These are phyloP conservation scores for Athalia rosae DNA, from an alignment of 2,888 invertebrate genomes.

Conservation along the genomic window DNA sequence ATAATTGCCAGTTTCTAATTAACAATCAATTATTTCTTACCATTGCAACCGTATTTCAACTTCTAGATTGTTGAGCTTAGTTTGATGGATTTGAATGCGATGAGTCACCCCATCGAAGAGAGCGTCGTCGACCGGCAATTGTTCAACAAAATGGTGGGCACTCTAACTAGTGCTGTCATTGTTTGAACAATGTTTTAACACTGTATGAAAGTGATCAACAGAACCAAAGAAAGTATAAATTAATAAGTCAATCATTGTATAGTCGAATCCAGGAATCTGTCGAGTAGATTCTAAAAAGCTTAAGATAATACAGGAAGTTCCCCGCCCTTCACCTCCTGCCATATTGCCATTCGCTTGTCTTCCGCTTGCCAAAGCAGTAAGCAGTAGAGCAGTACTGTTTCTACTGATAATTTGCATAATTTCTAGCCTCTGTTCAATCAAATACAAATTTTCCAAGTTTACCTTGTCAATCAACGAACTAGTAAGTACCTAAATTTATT, in stretches of 20 bases:
- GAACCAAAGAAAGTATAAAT: not conserved
- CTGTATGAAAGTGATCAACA: not conserved
- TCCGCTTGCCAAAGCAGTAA: slow-evolving; percentile 57
- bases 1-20: not conserved
- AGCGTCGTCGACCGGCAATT: not conserved
- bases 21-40: not conserved
- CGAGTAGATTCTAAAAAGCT: not conserved
- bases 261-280: not conserved
- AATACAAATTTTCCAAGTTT: not conserved
- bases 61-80: not conserved
- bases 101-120: slow-evolving; percentile 14
- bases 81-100: slow-evolving; percentile 40
- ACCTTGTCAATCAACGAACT: not conserved
- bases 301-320: slow-evolving; percentile 58
- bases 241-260: not conserved
- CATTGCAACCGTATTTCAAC: not conserved
- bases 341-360: slow-evolving; percentile 57
- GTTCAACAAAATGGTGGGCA: slow-evolving; percentile 20
- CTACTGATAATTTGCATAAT: slow-evolving; percentile 25
- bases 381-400: slow-evolving; percentile 40
- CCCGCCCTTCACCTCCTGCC: slow-evolving; percentile 61
- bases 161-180: not conserved
- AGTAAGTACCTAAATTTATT: slow-evolving; percentile 1
- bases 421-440: not conserved
- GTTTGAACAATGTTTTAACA: not conserved